These are phyloP conservation scores for Diaprepes abbreviatus DNA, from an alignment of 2,888 invertebrate species.

Conservation along the genomic window DNA sequence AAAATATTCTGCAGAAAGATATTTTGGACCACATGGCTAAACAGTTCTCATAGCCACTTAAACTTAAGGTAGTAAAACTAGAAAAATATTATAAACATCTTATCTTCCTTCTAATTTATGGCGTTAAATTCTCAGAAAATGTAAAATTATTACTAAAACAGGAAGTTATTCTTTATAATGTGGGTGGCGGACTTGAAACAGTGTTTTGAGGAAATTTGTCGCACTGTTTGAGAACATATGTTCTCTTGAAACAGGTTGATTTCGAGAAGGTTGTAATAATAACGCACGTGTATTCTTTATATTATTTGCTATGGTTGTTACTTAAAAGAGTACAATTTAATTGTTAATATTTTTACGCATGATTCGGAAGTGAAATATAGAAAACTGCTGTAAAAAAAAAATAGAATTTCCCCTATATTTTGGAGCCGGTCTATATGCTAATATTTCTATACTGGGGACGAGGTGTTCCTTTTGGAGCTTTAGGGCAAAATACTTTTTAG, in stretches of 20 bases:
- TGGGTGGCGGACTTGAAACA: neutral
- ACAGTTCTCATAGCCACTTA: neutral
- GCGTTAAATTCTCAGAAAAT: constrained; percentile 19
- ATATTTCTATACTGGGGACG: too few relatives aligned
- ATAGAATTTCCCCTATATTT: too few relatives aligned
- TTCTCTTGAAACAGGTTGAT: neutral
- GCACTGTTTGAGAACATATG: neutral
- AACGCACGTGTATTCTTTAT: too few relatives aligned
- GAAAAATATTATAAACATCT: constrained; percentile 18
- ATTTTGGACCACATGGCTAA: constrained; percentile 8
- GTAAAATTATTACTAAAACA: constrained; percentile 27
- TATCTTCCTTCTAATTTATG: constrained; percentile 16
- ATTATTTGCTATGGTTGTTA: too few relatives aligned
- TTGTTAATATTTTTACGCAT: too few relatives aligned
- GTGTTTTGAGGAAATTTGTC: neutral
- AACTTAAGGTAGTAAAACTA: neutral
- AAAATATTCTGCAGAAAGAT: too few relatives aligned
- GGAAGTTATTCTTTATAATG: constrained; percentile 23
- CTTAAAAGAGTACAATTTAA: too few relatives aligned
- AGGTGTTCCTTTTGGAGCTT: too few relatives aligned
- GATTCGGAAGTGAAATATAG: too few relatives aligned
- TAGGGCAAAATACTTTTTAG: too few relatives aligned
- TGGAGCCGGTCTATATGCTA: too few relatives aligned
- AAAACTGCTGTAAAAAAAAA: too few relatives aligned
- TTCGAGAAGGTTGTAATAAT: neutral